A percentile compares a stretch with the other conserved stretches of the same genome.
phyloP scores from a whole-genome alignment of 2,797 vertebrate genomes.

The Petrocephalus sullivani region DNA sequence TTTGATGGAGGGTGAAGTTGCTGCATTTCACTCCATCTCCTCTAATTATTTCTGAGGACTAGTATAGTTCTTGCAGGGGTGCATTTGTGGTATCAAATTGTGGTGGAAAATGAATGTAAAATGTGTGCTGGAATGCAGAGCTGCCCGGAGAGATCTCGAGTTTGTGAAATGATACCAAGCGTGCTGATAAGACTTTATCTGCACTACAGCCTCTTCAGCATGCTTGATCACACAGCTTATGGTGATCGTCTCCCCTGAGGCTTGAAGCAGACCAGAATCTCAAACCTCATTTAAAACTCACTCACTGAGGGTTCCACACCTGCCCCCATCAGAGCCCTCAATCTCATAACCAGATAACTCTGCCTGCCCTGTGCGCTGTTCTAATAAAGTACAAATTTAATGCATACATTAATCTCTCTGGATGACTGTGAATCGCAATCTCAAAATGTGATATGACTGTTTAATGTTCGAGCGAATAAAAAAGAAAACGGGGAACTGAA shows the following conservation, averaged over 20 bases:
- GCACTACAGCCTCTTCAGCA: background rate
- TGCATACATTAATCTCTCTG: conserved; percentile 11
- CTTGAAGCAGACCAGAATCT: background rate
- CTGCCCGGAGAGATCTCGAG: background rate
- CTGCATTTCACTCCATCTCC: background rate
- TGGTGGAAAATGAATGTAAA: background rate
- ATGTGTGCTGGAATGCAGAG: background rate
- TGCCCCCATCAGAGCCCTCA: conserved; percentile 4
- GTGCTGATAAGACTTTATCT: conserved; percentile 6
- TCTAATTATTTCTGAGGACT: background rate
- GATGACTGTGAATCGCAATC: background rate
- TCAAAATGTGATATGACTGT: conserved; percentile 2
- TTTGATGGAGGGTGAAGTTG: background rate
- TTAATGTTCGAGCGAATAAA: background rate
- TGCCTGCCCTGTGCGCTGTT: background rate
- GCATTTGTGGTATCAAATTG: background rate
- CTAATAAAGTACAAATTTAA: conserved; percentile 6
- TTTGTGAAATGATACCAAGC: background rate
- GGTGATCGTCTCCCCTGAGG: conserved; percentile 3
- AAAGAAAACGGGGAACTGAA: background rate
- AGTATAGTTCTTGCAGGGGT: background rate
- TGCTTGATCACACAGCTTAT: background rate
- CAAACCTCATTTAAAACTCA: conserved; percentile 15
- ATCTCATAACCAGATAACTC: background rate
- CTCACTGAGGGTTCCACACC: background rate